A percentile compares a stretch with the other conserved stretches of the same genome.
Conservation (phyloP, 2,888 invertebrate species). For the Nomada lathburiana region DNA sequence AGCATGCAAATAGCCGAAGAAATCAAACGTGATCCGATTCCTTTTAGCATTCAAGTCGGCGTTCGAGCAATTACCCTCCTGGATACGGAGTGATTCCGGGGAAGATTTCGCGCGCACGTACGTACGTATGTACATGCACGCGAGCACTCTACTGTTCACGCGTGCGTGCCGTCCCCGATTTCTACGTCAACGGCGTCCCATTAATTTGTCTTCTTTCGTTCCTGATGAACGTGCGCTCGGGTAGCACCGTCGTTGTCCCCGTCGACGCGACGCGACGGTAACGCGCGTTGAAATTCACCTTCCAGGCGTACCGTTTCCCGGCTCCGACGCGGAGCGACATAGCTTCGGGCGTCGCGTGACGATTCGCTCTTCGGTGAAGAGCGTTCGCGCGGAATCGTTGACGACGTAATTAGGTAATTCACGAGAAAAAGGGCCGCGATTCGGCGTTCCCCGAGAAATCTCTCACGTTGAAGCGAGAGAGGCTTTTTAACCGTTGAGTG, state of each 20-base stretch:
- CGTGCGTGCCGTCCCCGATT: neutral
- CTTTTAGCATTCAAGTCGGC: slow-evolving; percentile 57
- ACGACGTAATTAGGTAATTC: slow-evolving; percentile 34
- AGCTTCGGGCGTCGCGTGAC: neutral
- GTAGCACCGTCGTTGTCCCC: too few species aligned
- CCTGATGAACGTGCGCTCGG: neutral
- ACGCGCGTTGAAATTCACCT: neutral
- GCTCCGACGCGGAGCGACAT: neutral
- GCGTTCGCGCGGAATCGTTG: slow-evolving; percentile 19
- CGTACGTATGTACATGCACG: neutral
- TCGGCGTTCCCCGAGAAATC: neutral
- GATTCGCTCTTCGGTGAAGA: slow-evolving; percentile 8
- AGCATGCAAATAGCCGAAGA: slow-evolving; percentile 34
- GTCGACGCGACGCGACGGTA: neutral
- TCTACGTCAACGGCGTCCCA: neutral
- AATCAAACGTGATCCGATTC: slow-evolving; percentile 42
- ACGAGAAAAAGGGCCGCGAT: neutral
- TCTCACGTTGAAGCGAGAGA: neutral
- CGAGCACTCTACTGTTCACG: neutral
- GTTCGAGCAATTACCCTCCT: slow-evolving; percentile 51
- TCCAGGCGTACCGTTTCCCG: neutral
- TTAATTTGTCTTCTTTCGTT: slow-evolving; percentile 13
- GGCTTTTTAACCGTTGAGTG: neutral
- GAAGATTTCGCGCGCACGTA: slow-evolving; percentile 47
- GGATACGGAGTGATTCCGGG: slow-evolving; percentile 52